Evolutionary conservation across 2,797 vertebrate species (phyloP), one percentile per base, ranked within the genome.

Genomic region (Brachyrhaphis roseni): DNA sequence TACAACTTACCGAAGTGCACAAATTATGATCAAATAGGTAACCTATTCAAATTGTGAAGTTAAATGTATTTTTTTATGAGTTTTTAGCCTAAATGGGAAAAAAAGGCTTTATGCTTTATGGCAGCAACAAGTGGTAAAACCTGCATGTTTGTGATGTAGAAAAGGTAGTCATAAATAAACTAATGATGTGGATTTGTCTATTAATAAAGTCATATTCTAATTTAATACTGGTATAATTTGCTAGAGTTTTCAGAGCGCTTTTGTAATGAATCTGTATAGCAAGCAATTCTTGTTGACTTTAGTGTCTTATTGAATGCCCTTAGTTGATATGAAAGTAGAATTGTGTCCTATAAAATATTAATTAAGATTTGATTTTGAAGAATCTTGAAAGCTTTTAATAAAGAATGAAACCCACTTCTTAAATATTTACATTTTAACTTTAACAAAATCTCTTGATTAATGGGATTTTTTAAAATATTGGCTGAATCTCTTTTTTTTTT

Each of bases 141-240:
- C 5, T 3, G 13, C 28, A 39, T 66, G 6, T 64, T 64, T 31
- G 2, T 6, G 2, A 31, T 36, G 4, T 39, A 36, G 8, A 8
- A 23, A 39, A 66, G 10, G 34, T 3, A 23, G 34, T 66, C 15
- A 62, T 59, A 59, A 31, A 7, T 59, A 45, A 28, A 70, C 57
- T 71, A 75, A 11, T 53, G 68, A 57, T 59, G 31, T 72, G 57
- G 79, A 85, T 88, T 76, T 82, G 74, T 79, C 51, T 75, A 86
- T 85, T 88, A 86, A 84, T 86, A 79, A 53, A 0, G 82, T 86
- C 55, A 85, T 74, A 77, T 82, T 74, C 7, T 82, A 82, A 87
- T 87, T 88, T 81, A 91, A 87, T 53, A 13, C 15, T 53, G 10
- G 18, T 41, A 15, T 20, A 59, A 36, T 84, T 85, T 72, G 6